Evolutionary conservation across 2,797 vertebrate genomes (phyloP).

Genomic region (Xenopus petersii): DNA sequence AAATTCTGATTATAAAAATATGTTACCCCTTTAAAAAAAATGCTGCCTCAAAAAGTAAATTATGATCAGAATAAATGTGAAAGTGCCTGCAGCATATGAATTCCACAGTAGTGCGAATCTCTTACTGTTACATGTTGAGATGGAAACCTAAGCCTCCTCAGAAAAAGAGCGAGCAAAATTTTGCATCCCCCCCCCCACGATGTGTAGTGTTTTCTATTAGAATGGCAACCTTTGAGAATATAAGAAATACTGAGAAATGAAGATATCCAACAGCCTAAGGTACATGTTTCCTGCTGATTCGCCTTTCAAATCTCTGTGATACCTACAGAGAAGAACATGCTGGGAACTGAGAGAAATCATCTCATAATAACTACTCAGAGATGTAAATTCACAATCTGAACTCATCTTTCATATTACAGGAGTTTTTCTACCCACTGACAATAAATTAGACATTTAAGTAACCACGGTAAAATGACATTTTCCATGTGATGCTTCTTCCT

Average conservation of each 20-base stretch:
- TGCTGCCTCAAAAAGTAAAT: too few relatives aligned
- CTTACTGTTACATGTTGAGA: too few relatives aligned
- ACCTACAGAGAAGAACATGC: conserved; percentile 30
- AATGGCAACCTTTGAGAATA: conserved; percentile 26
- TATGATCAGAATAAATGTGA: too few relatives aligned
- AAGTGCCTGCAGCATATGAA: too few relatives aligned
- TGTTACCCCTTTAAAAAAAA: too few relatives aligned
- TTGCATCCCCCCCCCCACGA: conserved; percentile 5
- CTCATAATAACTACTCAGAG: conserved; percentile 43
- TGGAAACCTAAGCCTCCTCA: not conserved
- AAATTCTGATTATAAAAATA: too few relatives aligned
- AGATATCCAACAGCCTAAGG: conserved; percentile 29
- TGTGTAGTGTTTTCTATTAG: conserved; percentile 35
- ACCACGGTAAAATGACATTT: conserved; percentile 24
- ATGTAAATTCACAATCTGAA: conserved; percentile 42
- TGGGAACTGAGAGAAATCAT: conserved; percentile 36
- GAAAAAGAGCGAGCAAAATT: conserved; percentile 11
- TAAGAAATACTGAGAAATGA: conserved; percentile 23
- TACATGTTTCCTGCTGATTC: conserved; percentile 19
- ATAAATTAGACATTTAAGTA: conserved; percentile 38
- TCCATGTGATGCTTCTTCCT: conserved; percentile 15
- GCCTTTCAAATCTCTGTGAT: conserved; percentile 40
- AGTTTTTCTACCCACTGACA: conserved; percentile 40
- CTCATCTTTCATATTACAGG: conserved; percentile 41
- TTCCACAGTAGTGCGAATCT: too few relatives aligned